These are phyloP conservation scores for Haemorhous mexicanus DNA, from an alignment of 2,113 vertebrate genomes.

Conservation along the genomic window DNA sequence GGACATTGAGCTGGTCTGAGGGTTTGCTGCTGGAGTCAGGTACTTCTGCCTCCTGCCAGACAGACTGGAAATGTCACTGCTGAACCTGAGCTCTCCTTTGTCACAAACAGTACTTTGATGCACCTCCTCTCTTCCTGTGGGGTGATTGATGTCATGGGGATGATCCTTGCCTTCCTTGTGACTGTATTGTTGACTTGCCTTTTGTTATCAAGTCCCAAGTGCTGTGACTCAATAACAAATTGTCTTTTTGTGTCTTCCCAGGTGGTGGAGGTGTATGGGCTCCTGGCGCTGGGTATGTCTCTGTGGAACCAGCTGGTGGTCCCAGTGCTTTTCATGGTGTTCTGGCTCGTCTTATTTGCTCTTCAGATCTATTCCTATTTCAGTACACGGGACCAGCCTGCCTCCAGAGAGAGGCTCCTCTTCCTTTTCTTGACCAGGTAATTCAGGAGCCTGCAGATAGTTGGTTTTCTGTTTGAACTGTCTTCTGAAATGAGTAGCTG, in stretches of 20 bases:
- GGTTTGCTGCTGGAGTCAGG: neutral
- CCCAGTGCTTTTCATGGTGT: slow-evolving; percentile 97
- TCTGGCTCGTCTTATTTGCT: slow-evolving; percentile 96
- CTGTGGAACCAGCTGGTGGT: slow-evolving; percentile 98
- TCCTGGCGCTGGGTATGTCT: slow-evolving; percentile 95
- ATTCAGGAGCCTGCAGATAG: neutral
- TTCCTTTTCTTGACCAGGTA: slow-evolving; percentile 98
- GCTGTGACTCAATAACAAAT: neutral
- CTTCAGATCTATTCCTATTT: slow-evolving; percentile 99
- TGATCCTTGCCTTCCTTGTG: neutral
- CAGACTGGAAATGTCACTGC: neutral
- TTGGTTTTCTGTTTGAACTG: neutral
- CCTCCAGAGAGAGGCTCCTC: slow-evolving; percentile 93
- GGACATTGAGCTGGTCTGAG: neutral
- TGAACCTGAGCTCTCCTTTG: neutral
- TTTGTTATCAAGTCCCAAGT: neutral
- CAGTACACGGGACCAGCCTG: slow-evolving; percentile 93
- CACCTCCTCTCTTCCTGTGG: neutral
- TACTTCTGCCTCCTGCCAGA: neutral
- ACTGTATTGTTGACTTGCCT: neutral
- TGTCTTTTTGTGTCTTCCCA: slow-evolving; percentile 56
- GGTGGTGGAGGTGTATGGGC: slow-evolving; percentile 97
- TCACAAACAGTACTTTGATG: neutral
- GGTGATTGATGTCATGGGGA: neutral
- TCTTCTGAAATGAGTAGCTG: neutral